Evolutionary conservation across 2,888 invertebrate species (phyloP), one percentile per base, ranked within the genome.

Genomic region (Hyles lineata): DNA sequence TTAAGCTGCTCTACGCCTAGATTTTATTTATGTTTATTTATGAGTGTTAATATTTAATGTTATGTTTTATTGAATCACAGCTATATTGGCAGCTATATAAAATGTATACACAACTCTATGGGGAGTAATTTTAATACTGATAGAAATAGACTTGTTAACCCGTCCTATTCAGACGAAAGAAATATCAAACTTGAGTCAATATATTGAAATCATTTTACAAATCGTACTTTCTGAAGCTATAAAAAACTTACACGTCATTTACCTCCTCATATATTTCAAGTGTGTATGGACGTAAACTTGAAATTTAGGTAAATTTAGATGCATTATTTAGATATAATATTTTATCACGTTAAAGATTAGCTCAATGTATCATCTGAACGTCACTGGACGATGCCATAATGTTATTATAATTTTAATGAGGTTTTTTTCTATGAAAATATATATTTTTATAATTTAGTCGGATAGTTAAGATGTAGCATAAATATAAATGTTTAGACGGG

Each of bases 1-100:
- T 71, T 78, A 73, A 74, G 76, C 74, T 80, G 76, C 76, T 77
- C 74, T 78, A 75, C 72, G 73, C 62, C 70, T 77, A 72, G 35
- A 63, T 72, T 62, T 76, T 43, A 43, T 43, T 43, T 15, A 43
- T 43, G 43, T 76, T 74, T 80, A 79, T 79, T 78, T 76, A 73
- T 78, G 73, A 76, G 29, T 15, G 35, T n/a, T 70, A 25, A 35
- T 35, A 58, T 63, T 43, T 25, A 43, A 32, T 35, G 19, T 19
- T 11, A 63, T 19, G 58, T 58, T 63, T 72, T 63, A 67, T 58
- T 2, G 23, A 50, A 67, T 67, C 50, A 50, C 50, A 50, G 50
- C 67, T 50, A 67, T 63, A 17, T 23, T 60, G 35, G 63, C 35
- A 23, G 67, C 15, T 67, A 52, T 2, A 19, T 55, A n/a, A n/a